Percentiles rank a stretch among this genome's conserved stretches.
phyloP scores from a whole-genome alignment of 2,113 vertebrate species.

The Tachysurus fulvidraco region DNA sequence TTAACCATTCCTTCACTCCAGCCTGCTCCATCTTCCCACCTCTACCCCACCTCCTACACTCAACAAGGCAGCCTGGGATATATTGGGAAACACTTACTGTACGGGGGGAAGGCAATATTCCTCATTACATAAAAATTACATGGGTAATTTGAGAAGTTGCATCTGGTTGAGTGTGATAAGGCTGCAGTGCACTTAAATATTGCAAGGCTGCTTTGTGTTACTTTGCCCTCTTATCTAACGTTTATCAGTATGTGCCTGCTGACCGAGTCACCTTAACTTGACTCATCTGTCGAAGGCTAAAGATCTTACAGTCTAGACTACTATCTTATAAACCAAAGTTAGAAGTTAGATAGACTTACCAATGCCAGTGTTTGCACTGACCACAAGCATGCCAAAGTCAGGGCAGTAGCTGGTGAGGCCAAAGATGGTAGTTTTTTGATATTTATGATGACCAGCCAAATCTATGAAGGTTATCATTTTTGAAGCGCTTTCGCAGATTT shows the following conservation, averaged over 20 bases:
- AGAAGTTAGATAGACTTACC: constrained; percentile 71
- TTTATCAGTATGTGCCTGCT: constrained; percentile 6
- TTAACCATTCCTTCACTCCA: neutral
- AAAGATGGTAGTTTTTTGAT: constrained; percentile 97
- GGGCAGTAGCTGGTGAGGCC: constrained; percentile 98
- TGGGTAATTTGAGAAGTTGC: neutral
- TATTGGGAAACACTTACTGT: neutral
- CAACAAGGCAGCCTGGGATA: constrained; percentile 12
- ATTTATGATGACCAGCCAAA: constrained; percentile 97
- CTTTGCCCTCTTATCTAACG: constrained; percentile 3
- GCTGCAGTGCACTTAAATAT: neutral
- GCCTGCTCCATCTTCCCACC: neutral
- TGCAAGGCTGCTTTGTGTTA: neutral
- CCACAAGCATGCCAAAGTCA: constrained; percentile 97
- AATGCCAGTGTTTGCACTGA: constrained; percentile 95
- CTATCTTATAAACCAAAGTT: neutral
- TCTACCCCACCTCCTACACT: neutral
- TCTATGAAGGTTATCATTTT: constrained; percentile 99
- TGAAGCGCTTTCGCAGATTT: constrained; percentile 97
- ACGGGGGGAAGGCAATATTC: neutral
- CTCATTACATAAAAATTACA: constrained; percentile 28
- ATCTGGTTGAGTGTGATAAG: neutral
- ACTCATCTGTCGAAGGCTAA: neutral
- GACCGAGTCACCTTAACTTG: constrained; percentile 2
- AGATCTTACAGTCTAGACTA: neutral